Percentiles rank a stretch among this genome's conserved stretches.
Conservation (phyloP, 2,888 invertebrate species). For the Torymus auratus region DNA sequence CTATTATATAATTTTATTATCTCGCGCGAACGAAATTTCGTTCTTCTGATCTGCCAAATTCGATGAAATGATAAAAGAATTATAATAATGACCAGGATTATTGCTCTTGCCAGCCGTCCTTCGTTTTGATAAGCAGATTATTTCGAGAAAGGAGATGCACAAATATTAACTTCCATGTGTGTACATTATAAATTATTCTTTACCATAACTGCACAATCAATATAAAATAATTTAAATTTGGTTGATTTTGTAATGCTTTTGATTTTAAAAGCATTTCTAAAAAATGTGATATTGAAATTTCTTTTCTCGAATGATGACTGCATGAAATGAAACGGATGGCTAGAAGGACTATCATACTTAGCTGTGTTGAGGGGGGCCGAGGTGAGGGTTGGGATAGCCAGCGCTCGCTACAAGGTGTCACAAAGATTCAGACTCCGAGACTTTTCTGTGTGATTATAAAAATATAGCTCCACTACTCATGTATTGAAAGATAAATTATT, state of each 20-base stretch:
- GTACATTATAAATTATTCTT: slow-evolving; percentile 11
- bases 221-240: neutral
- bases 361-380: slow-evolving; percentile 76
- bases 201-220: slow-evolving; percentile 6
- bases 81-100: slow-evolving; percentile 45
- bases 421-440: slow-evolving; percentile 66
- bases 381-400: slow-evolving; percentile 73
- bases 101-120: slow-evolving; percentile 46
- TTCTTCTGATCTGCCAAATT: slow-evolving; percentile 56
- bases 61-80: slow-evolving; percentile 47
- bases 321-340: slow-evolving; percentile 39
- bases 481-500: neutral
- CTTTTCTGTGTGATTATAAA: neutral
- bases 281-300: slow-evolving; percentile 37
- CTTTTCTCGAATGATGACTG: slow-evolving; percentile 30
- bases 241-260: neutral
- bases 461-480: slow-evolving; percentile 6
- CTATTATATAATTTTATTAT: slow-evolving; percentile 14
- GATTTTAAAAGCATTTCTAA: neutral
- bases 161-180: slow-evolving; percentile 23
- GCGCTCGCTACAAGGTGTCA: slow-evolving; percentile 72
- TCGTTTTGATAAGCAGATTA: slow-evolving; percentile 14
- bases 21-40: slow-evolving; percentile 24
- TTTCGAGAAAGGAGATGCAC: slow-evolving; percentile 44
- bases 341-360: slow-evolving; percentile 62